A percentile compares a stretch with the other conserved stretches of the same genome.
phyloP scores from a whole-genome alignment of 2,888 invertebrate genomes.

The Polyommatus iphigenia region DNA sequence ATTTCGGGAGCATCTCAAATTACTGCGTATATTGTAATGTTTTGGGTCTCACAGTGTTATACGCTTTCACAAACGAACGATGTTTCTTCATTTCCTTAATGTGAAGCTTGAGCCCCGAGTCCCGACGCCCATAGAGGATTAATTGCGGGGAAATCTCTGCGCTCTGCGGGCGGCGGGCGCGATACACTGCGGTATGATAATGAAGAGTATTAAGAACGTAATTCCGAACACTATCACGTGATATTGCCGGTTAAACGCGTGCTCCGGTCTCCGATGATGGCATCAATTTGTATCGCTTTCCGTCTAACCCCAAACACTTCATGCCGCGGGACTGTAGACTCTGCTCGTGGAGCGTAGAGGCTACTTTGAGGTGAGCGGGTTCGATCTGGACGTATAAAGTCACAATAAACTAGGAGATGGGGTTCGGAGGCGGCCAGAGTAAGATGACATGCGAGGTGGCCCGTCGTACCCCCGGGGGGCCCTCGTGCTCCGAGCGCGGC shows the following conservation, averaged over 20 bases:
- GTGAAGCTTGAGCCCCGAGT: not conserved
- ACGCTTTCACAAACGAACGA: not conserved
- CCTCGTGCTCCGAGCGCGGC: conserved; percentile 39
- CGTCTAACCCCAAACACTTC: conserved; percentile 46
- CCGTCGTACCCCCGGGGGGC: conserved; percentile 37
- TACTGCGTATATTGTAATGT: not conserved
- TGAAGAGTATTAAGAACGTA: conserved; percentile 56
- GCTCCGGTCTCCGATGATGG: conserved; percentile 56
- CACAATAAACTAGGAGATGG: conserved; percentile 62
- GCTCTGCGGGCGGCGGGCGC: not conserved
- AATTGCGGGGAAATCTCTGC: conserved; percentile 11
- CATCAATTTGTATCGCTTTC: conserved; percentile 69
- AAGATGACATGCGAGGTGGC: conserved; percentile 48
- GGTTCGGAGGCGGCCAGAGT: conserved; percentile 52
- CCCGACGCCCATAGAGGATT: not conserved
- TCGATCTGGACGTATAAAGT: conserved; percentile 49
- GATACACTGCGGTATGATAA: not conserved
- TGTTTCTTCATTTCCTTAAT: conserved; percentile 8
- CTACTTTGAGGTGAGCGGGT: conserved; percentile 49
- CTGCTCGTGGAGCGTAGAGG: conserved; percentile 52
- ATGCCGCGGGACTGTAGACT: conserved; percentile 52
- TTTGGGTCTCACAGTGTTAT: not conserved
- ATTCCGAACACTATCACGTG: conserved; percentile 35
- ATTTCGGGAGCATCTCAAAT: not conserved
- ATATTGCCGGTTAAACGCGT: conserved; percentile 38